These are phyloP conservation scores for Tenebrosternarchus preto DNA, from an alignment of 2,113 vertebrate species.

Conservation along the genomic window DNA sequence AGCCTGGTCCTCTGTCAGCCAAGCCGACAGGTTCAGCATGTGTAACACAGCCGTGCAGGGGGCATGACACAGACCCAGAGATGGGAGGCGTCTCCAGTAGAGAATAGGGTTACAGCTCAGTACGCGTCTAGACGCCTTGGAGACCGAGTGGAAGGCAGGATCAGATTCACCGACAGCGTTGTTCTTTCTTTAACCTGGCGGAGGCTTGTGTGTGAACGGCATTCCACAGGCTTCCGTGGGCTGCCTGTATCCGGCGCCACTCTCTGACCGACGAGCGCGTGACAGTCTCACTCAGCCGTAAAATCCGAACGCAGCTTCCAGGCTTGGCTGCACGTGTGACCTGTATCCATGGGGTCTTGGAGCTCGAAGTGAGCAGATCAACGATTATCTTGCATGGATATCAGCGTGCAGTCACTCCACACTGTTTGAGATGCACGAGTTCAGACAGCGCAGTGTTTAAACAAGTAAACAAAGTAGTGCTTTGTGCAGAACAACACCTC, in stretches of 20 bases:
- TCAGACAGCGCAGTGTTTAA: conserved; percentile 16
- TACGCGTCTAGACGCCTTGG: neutral
- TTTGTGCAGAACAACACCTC: conserved; percentile 22
- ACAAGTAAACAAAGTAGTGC: conserved; percentile 15
- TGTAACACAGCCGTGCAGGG: neutral
- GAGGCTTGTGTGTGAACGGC: conserved; percentile 4
- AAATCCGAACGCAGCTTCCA: neutral
- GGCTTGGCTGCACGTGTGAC: conserved; percentile 20
- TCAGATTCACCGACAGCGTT: neutral
- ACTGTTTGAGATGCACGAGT: conserved; percentile 44
- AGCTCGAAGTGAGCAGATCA: conserved; percentile 26
- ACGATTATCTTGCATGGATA: conserved; percentile 30
- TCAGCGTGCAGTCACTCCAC: conserved; percentile 27
- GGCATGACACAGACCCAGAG: neutral
- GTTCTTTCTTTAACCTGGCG: neutral
- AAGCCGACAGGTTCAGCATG: conserved; percentile 38
- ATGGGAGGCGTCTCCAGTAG: neutral
- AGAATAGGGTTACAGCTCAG: neutral
- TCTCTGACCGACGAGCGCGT: neutral
- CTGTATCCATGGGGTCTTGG: neutral
- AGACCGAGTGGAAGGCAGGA: neutral
- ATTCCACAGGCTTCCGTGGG: conserved; percentile 50
- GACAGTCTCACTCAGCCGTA: neutral
- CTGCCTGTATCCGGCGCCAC: conserved; percentile 3
- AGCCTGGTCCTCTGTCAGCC: conserved; percentile 17